phyloP scores from a whole-genome alignment of 2,888 invertebrate genomes.

The Drosophila vallismaia region DNA sequence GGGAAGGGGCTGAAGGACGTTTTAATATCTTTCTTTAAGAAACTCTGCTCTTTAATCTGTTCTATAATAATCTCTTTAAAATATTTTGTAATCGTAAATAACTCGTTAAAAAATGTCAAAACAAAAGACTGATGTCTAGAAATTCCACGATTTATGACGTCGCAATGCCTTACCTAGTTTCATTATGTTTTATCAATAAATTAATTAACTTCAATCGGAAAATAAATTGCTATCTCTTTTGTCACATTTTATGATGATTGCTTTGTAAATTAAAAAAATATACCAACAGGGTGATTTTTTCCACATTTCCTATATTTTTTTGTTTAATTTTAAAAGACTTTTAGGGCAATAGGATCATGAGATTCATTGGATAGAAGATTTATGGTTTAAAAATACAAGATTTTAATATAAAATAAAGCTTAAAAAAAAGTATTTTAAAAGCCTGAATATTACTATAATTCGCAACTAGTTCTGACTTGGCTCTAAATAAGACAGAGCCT shows the following conservation, averaged over 20 bases:
- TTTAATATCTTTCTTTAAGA: too few relatives aligned
- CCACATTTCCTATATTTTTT: background rate
- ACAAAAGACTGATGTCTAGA: background rate
- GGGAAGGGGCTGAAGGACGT: background rate
- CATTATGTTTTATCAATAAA: background rate
- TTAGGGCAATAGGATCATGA: too few relatives aligned
- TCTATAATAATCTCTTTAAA: too few relatives aligned
- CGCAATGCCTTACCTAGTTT: background rate
- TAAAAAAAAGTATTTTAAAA: too few relatives aligned
- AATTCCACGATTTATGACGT: background rate
- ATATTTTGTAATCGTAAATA: background rate
- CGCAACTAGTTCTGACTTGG: too few relatives aligned
- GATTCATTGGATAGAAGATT: too few relatives aligned
- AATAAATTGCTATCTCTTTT: background rate
- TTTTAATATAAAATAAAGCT: too few relatives aligned
- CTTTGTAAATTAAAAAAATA: background rate
- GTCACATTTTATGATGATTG: background rate
- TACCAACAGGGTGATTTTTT: background rate
- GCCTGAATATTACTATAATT: too few relatives aligned
- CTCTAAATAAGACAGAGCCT: too few relatives aligned
- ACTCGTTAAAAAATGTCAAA: background rate
- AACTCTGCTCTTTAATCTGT: too few relatives aligned
- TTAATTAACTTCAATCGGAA: background rate
- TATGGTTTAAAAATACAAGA: too few relatives aligned
- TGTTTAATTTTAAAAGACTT: too few relatives aligned